These are phyloP conservation scores for Ctenosaura bakeri DNA, from an alignment of 2,797 vertebrate genomes.

Conservation along the genomic window DNA sequence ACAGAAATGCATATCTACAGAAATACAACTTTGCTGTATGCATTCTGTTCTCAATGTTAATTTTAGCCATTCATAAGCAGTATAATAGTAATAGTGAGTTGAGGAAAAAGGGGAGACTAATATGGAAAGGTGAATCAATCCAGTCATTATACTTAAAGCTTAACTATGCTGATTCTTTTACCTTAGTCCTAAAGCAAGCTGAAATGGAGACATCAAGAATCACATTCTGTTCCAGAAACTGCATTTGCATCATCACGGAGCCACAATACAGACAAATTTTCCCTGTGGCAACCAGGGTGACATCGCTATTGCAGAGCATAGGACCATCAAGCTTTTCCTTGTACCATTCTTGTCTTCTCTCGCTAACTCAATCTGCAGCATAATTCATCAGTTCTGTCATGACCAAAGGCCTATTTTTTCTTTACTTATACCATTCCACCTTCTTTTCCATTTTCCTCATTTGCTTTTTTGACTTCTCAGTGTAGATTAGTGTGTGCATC, in stretches of 20 bases:
- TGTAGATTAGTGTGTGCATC: neutral
- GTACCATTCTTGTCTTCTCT: neutral
- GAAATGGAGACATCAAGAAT: neutral
- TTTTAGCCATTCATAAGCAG: neutral
- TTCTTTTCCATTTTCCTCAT: neutral
- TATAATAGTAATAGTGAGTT: neutral
- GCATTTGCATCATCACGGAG: neutral
- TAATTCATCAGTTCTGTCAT: neutral
- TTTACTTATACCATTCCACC: neutral
- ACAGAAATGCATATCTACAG: neutral
- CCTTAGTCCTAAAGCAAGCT: neutral
- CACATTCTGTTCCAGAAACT: neutral
- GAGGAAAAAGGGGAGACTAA: constrained; percentile 16
- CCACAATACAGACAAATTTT: neutral
- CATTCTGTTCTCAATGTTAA: neutral
- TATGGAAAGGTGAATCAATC: constrained; percentile 1
- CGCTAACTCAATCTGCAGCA: neutral
- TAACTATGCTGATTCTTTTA: neutral
- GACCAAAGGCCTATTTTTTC: neutral
- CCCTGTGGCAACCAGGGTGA: neutral
- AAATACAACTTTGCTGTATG: neutral
- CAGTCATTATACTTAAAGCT: neutral
- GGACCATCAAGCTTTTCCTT: neutral
- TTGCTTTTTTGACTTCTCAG: neutral
- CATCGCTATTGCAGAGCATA: neutral